Evolutionary conservation across 2,888 invertebrate genomes (phyloP), one percentile per base, ranked within the genome.

Genomic region (Ariolimax columbianus): DNA sequence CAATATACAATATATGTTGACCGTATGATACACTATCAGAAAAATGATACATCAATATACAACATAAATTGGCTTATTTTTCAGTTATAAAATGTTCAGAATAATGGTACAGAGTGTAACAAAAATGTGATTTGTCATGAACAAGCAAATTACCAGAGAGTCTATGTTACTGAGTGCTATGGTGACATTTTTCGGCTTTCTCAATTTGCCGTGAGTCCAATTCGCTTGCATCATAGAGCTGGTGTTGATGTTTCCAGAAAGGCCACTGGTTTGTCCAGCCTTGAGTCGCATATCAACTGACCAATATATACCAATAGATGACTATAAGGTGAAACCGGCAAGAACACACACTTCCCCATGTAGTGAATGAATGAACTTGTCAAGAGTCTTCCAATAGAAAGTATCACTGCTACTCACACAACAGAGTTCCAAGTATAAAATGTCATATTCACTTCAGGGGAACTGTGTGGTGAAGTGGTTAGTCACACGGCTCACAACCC

Each of bases 111-210:
- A 63, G n/a, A n/a, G 7, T 1, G 26, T 3, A n/a, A 63, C 23
- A 23, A 63, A 11, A 55, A 55, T 17, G 14, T 19, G 9, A 63
- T 63, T 4, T n/a, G 11, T n/a, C 9, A 73, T 3, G 47, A 43
- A 14, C n/a, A n/a, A 43, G 30, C 11, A n/a, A 86, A 88, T 89
- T 91, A 92, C 91, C 88, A 91, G 87, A 68, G 92, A 92, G 86
- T 92, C 92, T 73, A 91, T 89, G 86, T 92, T 92, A 86, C 92
- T 92, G 72, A 92, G 90, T 51, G 90, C 91, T 33, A 91, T 90
- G 75, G 90, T 84, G 40, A 90, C 89, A 88, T 84, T 77, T 36
- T 90, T 90, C 59, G 90, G 88, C 81, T 89, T 85, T 77, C 91
- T 90, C 91, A 91, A 90, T 84, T 88, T 90, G 77, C 88, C 87